Base-by-base conservation (phyloP, 2,888 invertebrate genomes). In the Drosophila anceps region DNA sequence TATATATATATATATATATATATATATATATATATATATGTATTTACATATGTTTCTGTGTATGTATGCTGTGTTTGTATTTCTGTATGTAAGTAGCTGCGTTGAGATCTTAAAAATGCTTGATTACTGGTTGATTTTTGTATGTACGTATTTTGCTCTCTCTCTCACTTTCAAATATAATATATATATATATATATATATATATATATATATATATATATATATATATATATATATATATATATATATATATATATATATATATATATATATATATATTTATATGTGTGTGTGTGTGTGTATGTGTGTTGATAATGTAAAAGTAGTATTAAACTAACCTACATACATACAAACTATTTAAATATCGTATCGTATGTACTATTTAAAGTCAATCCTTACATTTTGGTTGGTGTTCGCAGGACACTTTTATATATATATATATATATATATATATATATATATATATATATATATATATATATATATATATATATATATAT, bases 291-390 rank as follows among this genome's bases (percentile, higher is more conserved):
- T 41, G 9, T 46, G n/a, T 15, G 4, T 48, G 29, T 35, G 13
- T 39, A 5, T n/a, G 37, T 15, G 37, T 48, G 48, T 50, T 41
- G 20, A 61, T 31, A 51, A 27, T 65, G 48, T 48, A 39, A 53
- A 67, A 64, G 41, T 67, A 18, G 43, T 37, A 29, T 76, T 78
- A 62, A 62, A 53, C 59, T 79, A 76, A 63, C 58, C 62, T 70
- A 79, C 74, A 77, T 46, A 48, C 44, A 54, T 51, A 51, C 35
- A 20, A 37, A 37, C 44, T 53, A 63, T 44, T 20, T 43, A 61
- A 33, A 50, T 54, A 31, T 53, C n/a, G 35, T 51, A 61, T 18
- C 48, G 71, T 77, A 71, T 75, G 66, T 61, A 61, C 46, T 65
- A 63, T 44, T 35, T 51, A 53, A 54, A 54, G 64, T 64, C 54